Evolutionary conservation across 2,888 invertebrate species (phyloP), one percentile per base, ranked within the genome.

Genomic region (Muscina levida): DNA sequence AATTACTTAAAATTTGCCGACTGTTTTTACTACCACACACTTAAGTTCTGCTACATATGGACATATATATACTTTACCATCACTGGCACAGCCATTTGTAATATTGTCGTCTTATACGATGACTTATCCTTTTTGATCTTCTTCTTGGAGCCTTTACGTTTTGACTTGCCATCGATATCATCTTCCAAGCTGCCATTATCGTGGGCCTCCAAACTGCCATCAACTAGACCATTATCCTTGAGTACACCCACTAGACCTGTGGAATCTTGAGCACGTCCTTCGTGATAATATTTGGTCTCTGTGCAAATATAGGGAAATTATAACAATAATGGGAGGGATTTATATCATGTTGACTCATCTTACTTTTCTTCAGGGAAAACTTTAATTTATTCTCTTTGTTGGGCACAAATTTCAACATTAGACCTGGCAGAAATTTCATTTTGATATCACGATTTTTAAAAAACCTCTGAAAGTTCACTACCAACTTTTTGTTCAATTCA

Each of bases 31-130:
- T n/a, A n/a, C n/a, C n/a, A n/a, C n/a, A n/a, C n/a, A n/a, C n/a
- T n/a, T n/a, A n/a, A n/a, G n/a, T n/a, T n/a, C n/a, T n/a, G n/a
- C n/a, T n/a, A n/a, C n/a, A n/a, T n/a, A n/a, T n/a, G n/a, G n/a
- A n/a, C n/a, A n/a, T n/a, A n/a, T n/a, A n/a, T n/a, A n/a, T n/a
- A n/a, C 11, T 46, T 72, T 19, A 94, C 85, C 67, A 94, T 85
- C 37, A 92, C 91, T 0, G 94, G 94, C 53, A 93, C 88, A 0
- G 90, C 91, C 85, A 91, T 87, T 78, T 91, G 89, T 48, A 91
- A 78, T 83, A 91, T 87, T 39, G 87, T 87, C 11, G 83, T 85
- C 77, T 89, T 89, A 59, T 87, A 86, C 0, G 85, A 85, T 15
- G 83, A 37, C 13, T 76, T 68, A n/a, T 62, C 66, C 42, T 77